phyloP scores from a whole-genome alignment of 2,888 invertebrate genomes.

The Watsonalla binaria region DNA sequence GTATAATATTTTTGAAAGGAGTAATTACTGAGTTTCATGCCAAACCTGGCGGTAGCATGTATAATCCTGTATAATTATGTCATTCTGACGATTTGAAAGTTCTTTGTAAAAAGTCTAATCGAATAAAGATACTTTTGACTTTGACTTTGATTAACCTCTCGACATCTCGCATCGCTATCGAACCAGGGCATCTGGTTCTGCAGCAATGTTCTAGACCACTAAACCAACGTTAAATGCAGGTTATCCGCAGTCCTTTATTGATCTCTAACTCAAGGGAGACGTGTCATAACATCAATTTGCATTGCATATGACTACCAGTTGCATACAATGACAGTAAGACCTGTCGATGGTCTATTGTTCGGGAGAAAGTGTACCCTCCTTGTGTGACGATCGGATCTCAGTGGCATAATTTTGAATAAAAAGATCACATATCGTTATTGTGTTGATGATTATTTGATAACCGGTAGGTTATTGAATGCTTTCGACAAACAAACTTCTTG shows the following conservation, averaged over 20 bases:
- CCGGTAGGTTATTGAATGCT: not conserved
- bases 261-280: constrained; percentile 5
- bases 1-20: too few species aligned
- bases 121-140: too few species aligned
- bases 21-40: too few species aligned
- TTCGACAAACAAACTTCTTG: not conserved
- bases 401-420: constrained; percentile 27
- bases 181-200: too few species aligned
- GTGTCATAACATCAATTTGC: constrained; percentile 21
- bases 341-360: constrained; percentile 42
- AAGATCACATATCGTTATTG: constrained; percentile 28
- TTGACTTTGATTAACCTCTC: too few species aligned
- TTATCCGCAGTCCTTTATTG: not conserved
- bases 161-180: too few species aligned
- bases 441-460: constrained; percentile 13
- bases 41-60: too few species aligned
- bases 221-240: too few species aligned
- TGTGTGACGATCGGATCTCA: constrained; percentile 15
- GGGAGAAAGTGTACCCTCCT: constrained; percentile 31
- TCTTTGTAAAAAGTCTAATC: too few species aligned
- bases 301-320: constrained; percentile 25
- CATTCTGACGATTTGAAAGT: too few species aligned
- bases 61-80: too few species aligned
- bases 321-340: constrained; percentile 37
- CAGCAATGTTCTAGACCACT: too few species aligned